Percentiles rank a stretch among this genome's conserved stretches.
Evolutionary conservation across 2,888 invertebrate genomes (phyloP).

Genomic region (Caenorhabditis sp.): DNA sequence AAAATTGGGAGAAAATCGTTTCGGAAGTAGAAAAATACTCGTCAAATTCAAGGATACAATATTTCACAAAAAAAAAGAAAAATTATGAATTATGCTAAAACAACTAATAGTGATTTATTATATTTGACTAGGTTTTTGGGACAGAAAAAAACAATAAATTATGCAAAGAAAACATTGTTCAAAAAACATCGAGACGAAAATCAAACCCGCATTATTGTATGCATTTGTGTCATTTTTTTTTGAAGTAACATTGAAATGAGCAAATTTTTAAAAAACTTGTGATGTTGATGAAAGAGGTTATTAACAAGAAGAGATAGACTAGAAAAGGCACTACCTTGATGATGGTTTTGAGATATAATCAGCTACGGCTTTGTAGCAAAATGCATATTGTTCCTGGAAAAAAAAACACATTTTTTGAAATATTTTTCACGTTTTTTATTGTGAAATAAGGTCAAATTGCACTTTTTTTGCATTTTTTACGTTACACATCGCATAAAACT

Average conservation of each 20-base stretch:
- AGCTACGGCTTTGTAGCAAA: constrained; percentile 72
- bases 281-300: not conserved
- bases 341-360: constrained; percentile 68
- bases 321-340: constrained; percentile 2
- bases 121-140: not conserved
- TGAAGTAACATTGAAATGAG: not conserved
- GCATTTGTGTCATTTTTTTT: not conserved
- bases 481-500: not conserved
- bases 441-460: not conserved
- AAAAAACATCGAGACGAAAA: not conserved
- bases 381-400: constrained; percentile 73
- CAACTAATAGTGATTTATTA: not conserved
- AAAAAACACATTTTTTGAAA: not conserved
- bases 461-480: too few species aligned
- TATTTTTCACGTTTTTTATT: not conserved
- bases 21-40: not conserved
- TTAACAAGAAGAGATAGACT: not conserved
- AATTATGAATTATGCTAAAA: constrained; percentile 5
- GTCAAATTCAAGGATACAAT: not conserved
- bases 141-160: constrained; percentile 1
- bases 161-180: not conserved
- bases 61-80: not conserved
- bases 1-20: not conserved
- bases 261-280: not conserved
- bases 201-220: not conserved